Base-by-base conservation (phyloP, 2,797 vertebrate genomes). In the Acanthurus lineatus region DNA sequence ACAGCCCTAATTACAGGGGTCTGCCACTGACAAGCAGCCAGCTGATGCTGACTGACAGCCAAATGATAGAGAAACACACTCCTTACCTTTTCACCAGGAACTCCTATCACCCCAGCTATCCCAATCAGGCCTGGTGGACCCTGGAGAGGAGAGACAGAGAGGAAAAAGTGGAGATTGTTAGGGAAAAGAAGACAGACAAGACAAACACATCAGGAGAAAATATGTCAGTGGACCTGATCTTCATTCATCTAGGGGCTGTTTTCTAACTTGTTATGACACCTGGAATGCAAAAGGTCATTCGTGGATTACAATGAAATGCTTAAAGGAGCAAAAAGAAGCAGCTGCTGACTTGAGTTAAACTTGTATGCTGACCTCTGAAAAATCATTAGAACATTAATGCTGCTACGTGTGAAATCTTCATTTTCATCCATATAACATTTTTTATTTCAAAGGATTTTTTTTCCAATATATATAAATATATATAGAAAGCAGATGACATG, bases 11-110 rank as follows among this genome's bases (percentile, higher is more conserved):
- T 94, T 92, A 91, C 65, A 89, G 83, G 84, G 81, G 65, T 92
- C 90, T 85, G 74, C 61, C 49, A 52, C 57, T 86, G 88, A 83
- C 73, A 20, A 77, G 86, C 73, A 81, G 64, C 69, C 66, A 61
- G 83, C 85, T 86, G 82, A 93, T 87, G 80, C 75, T 81, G 88
- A 81, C 79, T 92, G 94, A 94, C 92, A 92, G 80, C 52, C 79
- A 94, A 94, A 95, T 93, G 84, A 88, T 6, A 79, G 76, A 85
- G 73, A 87, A 89, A 87, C 82, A 77, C 74, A 87, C 73, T 59
- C 48, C 78, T 91, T 95, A 98, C 97, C 97, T 99, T 99, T 96
- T 98, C 97, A 79, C 97, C 97, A 42, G 93, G 89, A 89, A 89
- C 94, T 92, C 97, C 97, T 61, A 94, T 83, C 17, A 91, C 88